A percentile compares a stretch with the other conserved stretches of the same genome.
phyloP scores from a whole-genome alignment of 2,797 vertebrate species.

The Tangara arthus region DNA sequence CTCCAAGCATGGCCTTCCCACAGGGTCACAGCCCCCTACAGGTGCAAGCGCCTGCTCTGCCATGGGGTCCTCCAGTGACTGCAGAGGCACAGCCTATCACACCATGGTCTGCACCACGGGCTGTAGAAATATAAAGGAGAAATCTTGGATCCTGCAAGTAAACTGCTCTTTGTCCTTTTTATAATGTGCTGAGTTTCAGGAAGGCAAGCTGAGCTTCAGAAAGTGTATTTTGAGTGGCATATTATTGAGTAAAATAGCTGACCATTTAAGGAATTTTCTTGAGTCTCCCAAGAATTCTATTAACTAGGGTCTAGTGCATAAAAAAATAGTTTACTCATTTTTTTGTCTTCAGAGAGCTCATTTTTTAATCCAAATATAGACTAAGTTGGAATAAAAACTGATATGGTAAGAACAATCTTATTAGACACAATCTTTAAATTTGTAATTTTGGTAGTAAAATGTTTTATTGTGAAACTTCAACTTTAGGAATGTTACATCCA shows the following conservation, averaged over 20 bases:
- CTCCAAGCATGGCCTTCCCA: neutral
- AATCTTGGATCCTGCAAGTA: neutral
- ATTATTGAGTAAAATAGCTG: neutral
- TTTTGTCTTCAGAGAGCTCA: neutral
- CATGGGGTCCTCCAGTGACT: neutral
- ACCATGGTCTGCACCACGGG: accelerated
- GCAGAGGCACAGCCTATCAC: neutral
- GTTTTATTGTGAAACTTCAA: neutral
- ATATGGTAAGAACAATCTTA: neutral
- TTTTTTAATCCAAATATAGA: neutral
- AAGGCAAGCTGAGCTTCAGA: neutral
- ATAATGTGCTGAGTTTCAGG: neutral
- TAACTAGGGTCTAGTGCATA: neutral
- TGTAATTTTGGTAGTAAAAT: neutral
- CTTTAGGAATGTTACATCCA: accelerated
- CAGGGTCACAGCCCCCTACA: accelerated
- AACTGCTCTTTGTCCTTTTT: neutral
- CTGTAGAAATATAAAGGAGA: neutral
- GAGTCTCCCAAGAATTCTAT: neutral
- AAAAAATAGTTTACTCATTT: neutral
- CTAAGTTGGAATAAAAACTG: neutral
- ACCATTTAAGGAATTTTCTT: neutral
- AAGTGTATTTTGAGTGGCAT: neutral
- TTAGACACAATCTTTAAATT: neutral
- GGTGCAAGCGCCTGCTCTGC: neutral